Conservation (phyloP, 2,113 vertebrate genomes). For the Erythrocebus patas region DNA sequence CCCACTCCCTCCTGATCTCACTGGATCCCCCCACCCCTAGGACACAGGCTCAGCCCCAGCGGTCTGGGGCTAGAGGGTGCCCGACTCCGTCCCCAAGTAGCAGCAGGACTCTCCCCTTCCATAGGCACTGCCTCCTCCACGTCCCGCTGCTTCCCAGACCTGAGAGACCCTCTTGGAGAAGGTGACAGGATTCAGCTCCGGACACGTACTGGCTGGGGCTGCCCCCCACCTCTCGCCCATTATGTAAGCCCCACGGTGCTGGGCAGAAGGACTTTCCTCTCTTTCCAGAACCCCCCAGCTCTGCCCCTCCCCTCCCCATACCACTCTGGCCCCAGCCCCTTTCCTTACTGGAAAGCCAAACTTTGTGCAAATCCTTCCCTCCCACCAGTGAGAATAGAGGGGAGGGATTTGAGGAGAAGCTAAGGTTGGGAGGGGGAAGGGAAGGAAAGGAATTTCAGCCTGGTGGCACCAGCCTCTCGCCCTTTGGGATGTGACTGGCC, state of each 20-base stretch:
- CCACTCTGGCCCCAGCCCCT: neutral
- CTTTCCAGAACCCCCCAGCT: neutral
- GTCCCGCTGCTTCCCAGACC: neutral
- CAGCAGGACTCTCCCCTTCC: neutral
- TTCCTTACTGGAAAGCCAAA: conserved; percentile 3
- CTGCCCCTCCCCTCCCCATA: fast-evolving
- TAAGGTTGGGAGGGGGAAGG: neutral
- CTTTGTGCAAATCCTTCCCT: conserved; percentile 45
- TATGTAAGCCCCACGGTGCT: neutral
- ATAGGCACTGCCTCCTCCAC: neutral
- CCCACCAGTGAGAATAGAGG: neutral
- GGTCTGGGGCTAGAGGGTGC: no score
- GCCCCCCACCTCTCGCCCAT: fast-evolving
- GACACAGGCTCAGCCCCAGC: neutral
- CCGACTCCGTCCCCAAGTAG: fast-evolving
- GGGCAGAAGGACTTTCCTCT: neutral
- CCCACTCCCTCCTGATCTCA: neutral
- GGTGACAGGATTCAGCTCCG: neutral
- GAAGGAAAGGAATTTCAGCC: neutral
- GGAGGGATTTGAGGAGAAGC: neutral
- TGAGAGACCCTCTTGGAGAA: neutral
- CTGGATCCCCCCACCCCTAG: neutral
- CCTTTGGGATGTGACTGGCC: neutral
- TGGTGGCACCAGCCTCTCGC: neutral
- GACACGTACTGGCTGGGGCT: neutral